Evolutionary conservation across 2,888 invertebrate genomes (phyloP).

Genomic region (Ctena decussata): DNA sequence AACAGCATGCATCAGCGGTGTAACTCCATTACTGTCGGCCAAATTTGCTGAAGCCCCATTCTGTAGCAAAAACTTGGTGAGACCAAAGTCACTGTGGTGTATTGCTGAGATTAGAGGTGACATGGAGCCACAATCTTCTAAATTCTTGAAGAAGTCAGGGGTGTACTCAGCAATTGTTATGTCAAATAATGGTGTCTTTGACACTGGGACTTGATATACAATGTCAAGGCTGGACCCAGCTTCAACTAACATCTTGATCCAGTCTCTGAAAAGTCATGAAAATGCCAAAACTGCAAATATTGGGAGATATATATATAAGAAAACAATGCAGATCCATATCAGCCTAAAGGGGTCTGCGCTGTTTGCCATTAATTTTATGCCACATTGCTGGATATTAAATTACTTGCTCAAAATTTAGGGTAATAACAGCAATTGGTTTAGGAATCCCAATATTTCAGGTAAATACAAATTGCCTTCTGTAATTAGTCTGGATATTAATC

Average conservation of each 20-base stretch:
- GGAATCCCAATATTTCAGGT: too few species aligned
- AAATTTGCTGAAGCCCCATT: slow-evolving; percentile 86
- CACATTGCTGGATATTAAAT: too few species aligned
- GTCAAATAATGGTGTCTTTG: slow-evolving; percentile 79
- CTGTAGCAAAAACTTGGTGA: slow-evolving; percentile 84
- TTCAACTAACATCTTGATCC: slow-evolving; percentile 76
- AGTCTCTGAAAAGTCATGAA: slow-evolving; percentile 74
- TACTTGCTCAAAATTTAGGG: too few species aligned
- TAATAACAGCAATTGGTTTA: too few species aligned
- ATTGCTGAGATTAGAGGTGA: slow-evolving; percentile 87
- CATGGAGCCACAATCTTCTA: slow-evolving; percentile 59
- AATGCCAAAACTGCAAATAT: too few species aligned
- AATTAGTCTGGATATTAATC: too few species aligned
- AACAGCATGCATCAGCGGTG: slow-evolving; percentile 87
- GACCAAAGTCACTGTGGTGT: slow-evolving; percentile 82
- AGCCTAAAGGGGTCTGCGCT: too few species aligned
- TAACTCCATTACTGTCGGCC: slow-evolving; percentile 84
- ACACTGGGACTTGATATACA: slow-evolving; percentile 81
- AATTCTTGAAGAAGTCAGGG: slow-evolving; percentile 73
- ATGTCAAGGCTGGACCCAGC: slow-evolving; percentile 81
- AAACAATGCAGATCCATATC: too few species aligned
- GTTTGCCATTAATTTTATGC: too few species aligned
- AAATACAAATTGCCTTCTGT: too few species aligned
- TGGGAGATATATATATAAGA: too few species aligned
- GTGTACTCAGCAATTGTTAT: slow-evolving; percentile 57